A percentile compares a stretch with the other conserved stretches of the same genome.
Conservation (phyloP, 2,888 invertebrate species). For the Strigamia maritima region DNA sequence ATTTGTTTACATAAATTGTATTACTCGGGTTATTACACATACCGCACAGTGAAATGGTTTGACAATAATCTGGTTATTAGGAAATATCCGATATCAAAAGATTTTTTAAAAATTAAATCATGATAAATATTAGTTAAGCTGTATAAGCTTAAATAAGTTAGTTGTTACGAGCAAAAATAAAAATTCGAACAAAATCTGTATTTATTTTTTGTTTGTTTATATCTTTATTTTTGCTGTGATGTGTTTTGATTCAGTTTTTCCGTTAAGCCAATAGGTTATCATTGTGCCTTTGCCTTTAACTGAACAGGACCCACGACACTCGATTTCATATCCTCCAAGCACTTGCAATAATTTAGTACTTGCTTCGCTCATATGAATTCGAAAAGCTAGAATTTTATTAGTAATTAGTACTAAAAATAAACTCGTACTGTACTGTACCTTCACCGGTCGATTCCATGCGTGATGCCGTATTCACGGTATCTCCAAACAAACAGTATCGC, state of each 20-base stretch:
- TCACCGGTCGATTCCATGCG: constrained; percentile 78
- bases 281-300: constrained; percentile 74
- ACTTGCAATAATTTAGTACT: not conserved
- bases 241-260: constrained; percentile 60
- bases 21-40: too few relatives aligned
- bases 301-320: not conserved
- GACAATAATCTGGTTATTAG: too few relatives aligned
- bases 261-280: constrained; percentile 81
- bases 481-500: constrained; percentile 78
- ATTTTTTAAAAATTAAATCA: too few relatives aligned
- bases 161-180: too few relatives aligned
- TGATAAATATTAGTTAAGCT: too few relatives aligned
- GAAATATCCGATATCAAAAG: too few relatives aligned
- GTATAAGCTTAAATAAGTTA: too few relatives aligned
- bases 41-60: too few relatives aligned
- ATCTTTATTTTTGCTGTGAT: not conserved
- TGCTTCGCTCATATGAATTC: constrained; percentile 10
- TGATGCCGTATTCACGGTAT: constrained; percentile 81
- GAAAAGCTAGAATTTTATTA: not conserved
- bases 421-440: not conserved
- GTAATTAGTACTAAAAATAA: too few relatives aligned
- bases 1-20: too few relatives aligned
- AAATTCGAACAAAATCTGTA: too few relatives aligned
- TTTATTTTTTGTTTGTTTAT: not conserved
- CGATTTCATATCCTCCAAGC: not conserved